Conservation (phyloP, 2,113 vertebrate genomes). For the Syngnathus floridae region DNA sequence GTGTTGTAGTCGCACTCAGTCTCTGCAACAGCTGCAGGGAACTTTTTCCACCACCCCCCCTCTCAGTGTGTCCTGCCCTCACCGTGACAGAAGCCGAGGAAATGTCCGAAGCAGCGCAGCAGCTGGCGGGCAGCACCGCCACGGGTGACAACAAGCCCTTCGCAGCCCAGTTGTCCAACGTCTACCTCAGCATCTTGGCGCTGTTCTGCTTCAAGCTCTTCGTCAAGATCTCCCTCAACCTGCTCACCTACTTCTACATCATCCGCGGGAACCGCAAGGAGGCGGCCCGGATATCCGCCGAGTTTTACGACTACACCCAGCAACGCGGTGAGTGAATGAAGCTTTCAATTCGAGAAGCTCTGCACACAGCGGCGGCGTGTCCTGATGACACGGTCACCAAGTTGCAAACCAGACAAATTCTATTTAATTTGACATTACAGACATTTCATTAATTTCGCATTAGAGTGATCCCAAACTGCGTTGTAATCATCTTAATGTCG, state of each 20-base stretch:
- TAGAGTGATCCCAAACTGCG: conserved; percentile 26
- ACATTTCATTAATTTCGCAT: conserved; percentile 20
- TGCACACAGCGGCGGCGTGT: background rate
- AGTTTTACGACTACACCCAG: conserved; percentile 88
- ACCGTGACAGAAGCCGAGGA: conserved; percentile 57
- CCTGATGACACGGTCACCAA: background rate
- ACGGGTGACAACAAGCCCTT: conserved; percentile 71
- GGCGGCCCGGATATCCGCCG: conserved; percentile 89
- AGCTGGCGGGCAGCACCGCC: conserved; percentile 27
- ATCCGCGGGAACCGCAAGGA: conserved; percentile 94
- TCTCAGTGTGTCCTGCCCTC: conserved; percentile 68
- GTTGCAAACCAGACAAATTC: background rate
- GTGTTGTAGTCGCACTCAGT: conserved; percentile 31
- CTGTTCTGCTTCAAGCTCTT: conserved; percentile 98
- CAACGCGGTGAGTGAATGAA: conserved; percentile 76
- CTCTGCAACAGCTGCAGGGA: conserved; percentile 60
- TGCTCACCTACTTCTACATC: conserved; percentile 94
- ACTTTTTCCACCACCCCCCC: conserved; percentile 29
- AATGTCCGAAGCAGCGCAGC: conserved; percentile 55
- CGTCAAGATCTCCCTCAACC: conserved; percentile 91
- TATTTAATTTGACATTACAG: background rate
- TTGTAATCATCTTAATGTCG: conserved; percentile 36
- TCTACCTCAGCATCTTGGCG: conserved; percentile 93
- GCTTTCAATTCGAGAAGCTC: background rate
- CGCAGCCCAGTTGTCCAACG: conserved; percentile 83